phyloP scores from a whole-genome alignment of 2,797 vertebrate genomes.

The Gadopsis marmoratus region DNA sequence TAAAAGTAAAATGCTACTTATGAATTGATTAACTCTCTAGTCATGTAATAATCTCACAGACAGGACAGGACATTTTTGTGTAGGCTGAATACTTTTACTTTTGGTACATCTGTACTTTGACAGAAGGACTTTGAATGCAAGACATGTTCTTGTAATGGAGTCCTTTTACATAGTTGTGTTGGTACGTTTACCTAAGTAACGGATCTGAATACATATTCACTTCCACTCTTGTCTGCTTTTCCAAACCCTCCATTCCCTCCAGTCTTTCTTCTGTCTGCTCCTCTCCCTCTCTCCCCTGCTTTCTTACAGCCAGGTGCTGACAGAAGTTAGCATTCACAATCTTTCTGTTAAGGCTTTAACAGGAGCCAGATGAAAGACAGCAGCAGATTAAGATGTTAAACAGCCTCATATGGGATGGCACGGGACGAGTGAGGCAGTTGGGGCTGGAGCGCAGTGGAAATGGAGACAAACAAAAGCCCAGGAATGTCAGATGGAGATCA shows the following conservation, averaged over 20 bases:
- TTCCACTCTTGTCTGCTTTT: slow-evolving; percentile 30
- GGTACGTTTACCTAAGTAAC: background rate
- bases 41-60: too few relatives aligned
- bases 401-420: slow-evolving; percentile 83
- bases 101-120: background rate
- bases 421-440: slow-evolving; percentile 78
- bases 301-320: slow-evolving; percentile 85
- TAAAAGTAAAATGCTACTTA: background rate
- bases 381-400: slow-evolving; percentile 87
- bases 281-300: slow-evolving; percentile 57
- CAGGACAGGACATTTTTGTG: too few relatives aligned
- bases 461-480: slow-evolving; percentile 81
- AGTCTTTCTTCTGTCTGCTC: slow-evolving; percentile 42
- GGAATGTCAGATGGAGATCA: slow-evolving; percentile 82
- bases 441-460: slow-evolving; percentile 66
- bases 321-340: slow-evolving; percentile 85
- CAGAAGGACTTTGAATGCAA: background rate
- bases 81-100: background rate
- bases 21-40: too few relatives aligned
- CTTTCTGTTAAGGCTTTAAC: slow-evolving; percentile 85
- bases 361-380: slow-evolving; percentile 88
- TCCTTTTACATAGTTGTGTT: background rate
- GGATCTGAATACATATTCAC: slow-evolving; percentile 5
- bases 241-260: slow-evolving; percentile 31
- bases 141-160: background rate